These are phyloP conservation scores for Drosophila punjabiensis DNA, from an alignment of 1,140 invertebrate genomes.

Conservation along the genomic window DNA sequence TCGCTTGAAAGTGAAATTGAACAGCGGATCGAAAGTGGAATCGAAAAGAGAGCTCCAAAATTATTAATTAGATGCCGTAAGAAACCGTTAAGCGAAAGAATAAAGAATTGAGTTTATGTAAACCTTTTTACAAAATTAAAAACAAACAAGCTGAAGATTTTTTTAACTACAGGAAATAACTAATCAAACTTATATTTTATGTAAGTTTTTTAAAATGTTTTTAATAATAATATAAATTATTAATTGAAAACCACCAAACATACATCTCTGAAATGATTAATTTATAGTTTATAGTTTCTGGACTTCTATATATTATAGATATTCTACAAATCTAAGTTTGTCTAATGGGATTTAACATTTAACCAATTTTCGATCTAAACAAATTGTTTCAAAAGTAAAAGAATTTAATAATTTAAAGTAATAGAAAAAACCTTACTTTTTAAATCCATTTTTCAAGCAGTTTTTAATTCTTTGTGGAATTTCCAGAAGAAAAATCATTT, in stretches of 20 bases:
- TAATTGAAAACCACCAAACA: background rate
- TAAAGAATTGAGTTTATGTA: background rate
- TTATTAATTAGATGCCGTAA: background rate
- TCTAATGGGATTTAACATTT: too few species aligned
- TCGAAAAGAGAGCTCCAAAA: conserved; percentile 19
- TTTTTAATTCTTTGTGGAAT: too few species aligned
- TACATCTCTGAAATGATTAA: background rate
- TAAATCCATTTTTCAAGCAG: too few species aligned
- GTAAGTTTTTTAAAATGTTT: too few species aligned
- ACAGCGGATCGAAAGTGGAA: conserved; percentile 27
- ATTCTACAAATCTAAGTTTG: too few species aligned
- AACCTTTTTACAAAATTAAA: background rate
- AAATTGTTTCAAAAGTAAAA: too few species aligned
- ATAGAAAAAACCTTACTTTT: too few species aligned
- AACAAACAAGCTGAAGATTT: background rate
- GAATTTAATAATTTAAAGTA: too few species aligned
- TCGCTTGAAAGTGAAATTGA: conserved; percentile 41
- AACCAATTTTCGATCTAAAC: too few species aligned
- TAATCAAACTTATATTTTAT: too few species aligned
- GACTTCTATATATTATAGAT: background rate
- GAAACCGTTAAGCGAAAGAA: background rate
- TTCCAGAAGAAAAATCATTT: too few species aligned
- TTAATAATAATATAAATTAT: background rate
- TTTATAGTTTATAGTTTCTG: background rate
- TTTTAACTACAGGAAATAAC: background rate